Evolutionary conservation across 2,888 invertebrate genomes (phyloP).

Genomic region (Chaitophorus viminalis): DNA sequence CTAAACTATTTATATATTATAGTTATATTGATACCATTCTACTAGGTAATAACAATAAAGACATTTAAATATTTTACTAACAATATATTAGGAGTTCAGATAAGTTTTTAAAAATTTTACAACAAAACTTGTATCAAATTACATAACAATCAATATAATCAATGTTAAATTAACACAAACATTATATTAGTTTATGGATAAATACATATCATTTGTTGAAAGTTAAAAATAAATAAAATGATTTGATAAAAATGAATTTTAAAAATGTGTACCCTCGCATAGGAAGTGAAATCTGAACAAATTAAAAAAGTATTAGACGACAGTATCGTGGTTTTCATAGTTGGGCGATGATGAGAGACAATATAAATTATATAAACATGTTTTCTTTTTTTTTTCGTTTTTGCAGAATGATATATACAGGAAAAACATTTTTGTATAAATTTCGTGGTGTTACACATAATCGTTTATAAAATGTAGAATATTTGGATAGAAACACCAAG

Average conservation of each 20-base stretch:
- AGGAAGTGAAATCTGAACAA: constrained; percentile 34
- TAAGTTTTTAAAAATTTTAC: too few species aligned
- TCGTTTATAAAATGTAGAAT: not conserved
- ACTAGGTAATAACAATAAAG: too few species aligned
- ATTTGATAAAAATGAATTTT: not conserved
- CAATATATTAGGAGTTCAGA: too few species aligned
- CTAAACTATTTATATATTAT: too few species aligned
- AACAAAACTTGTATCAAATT: too few species aligned
- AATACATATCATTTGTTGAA: too few species aligned
- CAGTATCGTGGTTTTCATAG: constrained; percentile 16
- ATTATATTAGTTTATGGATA: too few species aligned
- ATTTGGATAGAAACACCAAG: not conserved
- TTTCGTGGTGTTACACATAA: not conserved
- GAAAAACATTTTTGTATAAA: not conserved
- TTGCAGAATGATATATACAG: constrained; percentile 8
- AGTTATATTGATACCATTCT: too few species aligned
- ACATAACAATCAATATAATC: too few species aligned
- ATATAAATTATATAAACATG: not conserved
- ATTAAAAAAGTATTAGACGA: constrained; percentile 21
- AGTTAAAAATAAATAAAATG: not conserved
- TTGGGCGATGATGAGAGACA: constrained; percentile 6
- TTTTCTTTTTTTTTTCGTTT: constrained; percentile 41
- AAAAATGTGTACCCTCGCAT: not conserved
- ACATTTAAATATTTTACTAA: too few species aligned
- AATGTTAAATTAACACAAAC: too few species aligned